phyloP scores from a whole-genome alignment of 2,888 invertebrate genomes.

The Desoria tigrina region DNA sequence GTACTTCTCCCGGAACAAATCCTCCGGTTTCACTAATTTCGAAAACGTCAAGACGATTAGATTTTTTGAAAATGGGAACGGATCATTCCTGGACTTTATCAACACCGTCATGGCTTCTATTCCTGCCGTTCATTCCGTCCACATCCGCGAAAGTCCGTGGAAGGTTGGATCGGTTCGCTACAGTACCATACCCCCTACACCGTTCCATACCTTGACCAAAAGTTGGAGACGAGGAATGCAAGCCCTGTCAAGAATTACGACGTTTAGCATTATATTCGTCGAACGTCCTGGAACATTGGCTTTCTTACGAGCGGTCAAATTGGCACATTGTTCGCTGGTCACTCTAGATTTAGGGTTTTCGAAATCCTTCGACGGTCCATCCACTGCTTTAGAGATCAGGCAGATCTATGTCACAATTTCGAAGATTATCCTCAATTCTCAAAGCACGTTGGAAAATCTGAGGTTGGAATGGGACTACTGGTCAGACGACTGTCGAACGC shows the following conservation, averaged over 20 bases:
- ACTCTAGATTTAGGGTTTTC: conserved; percentile 8
- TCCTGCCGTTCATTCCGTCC: background rate
- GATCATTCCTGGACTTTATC: background rate
- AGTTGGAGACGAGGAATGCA: conserved; percentile 9
- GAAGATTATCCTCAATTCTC: background rate
- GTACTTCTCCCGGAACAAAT: background rate
- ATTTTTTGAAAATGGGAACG: background rate
- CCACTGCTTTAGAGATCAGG: background rate
- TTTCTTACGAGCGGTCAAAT: background rate
- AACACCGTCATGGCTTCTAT: background rate
- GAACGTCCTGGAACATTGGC: background rate
- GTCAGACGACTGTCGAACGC: background rate
- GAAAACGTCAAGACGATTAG: background rate
- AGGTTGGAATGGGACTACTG: conserved; percentile 13
- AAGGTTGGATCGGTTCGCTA: background rate
- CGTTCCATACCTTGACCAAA: background rate
- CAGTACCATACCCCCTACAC: background rate
- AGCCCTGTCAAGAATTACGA: background rate
- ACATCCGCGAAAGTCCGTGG: background rate
- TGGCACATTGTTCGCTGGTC: background rate
- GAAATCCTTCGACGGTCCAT: background rate
- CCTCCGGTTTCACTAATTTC: background rate
- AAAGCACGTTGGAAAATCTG: background rate
- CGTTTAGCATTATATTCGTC: background rate
- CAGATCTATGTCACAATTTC: background rate